A percentile compares a stretch with the other conserved stretches of the same genome.
Evolutionary conservation across 2,113 vertebrate genomes (phyloP).

Genomic region (Catagonus wagneri): DNA sequence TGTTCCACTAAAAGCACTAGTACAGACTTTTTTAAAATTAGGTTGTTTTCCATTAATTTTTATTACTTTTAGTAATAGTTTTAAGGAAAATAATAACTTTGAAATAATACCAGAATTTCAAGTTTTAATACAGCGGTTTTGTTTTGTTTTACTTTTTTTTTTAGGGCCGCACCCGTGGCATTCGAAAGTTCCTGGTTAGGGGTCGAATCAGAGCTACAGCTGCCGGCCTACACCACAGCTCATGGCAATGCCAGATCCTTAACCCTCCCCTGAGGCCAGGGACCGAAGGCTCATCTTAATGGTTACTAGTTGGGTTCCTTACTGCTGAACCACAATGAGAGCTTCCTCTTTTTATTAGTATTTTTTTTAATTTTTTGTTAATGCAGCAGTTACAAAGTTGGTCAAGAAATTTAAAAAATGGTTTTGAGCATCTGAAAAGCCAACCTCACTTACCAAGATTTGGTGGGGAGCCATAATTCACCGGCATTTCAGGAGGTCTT

Average conservation of each 20-base stretch:
- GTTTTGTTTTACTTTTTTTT: too few species aligned
- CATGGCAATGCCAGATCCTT: too few species aligned
- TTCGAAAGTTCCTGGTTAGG: too few species aligned
- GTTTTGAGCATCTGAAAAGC: background rate
- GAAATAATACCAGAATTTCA: background rate
- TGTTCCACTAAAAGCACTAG: background rate
- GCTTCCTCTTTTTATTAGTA: too few species aligned
- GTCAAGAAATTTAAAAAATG: background rate
- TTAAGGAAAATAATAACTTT: background rate
- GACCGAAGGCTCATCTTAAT: too few species aligned
- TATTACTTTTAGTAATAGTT: background rate
- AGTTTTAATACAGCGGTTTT: background rate
- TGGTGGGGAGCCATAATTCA: constrained; percentile 90
- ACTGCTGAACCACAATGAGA: too few species aligned
- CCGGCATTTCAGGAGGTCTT: constrained; percentile 97
- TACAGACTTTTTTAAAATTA: background rate
- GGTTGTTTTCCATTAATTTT: background rate
- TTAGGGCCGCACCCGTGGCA: too few species aligned
- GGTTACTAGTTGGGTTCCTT: too few species aligned
- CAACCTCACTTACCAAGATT: constrained; percentile 90
- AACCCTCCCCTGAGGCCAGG: too few species aligned
- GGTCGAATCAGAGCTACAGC: too few species aligned
- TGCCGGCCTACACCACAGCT: too few species aligned
- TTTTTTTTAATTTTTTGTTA: background rate
- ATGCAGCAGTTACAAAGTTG: background rate